Conservation (phyloP, 2,113 vertebrate genomes). For the Diadophis punctatus region DNA sequence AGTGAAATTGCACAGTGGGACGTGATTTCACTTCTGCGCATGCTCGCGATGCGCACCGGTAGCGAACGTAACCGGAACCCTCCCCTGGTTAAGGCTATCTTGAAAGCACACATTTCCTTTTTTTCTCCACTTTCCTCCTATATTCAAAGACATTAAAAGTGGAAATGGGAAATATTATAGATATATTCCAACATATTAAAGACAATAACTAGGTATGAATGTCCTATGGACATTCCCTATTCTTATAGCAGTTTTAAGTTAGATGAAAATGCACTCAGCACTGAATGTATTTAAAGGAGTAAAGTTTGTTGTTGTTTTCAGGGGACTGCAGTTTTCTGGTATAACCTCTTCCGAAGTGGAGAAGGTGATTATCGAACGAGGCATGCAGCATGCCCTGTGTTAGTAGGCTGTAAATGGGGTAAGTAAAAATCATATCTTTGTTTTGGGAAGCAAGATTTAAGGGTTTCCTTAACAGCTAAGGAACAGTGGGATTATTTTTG, state of each 20-base stretch:
- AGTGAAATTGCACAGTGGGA: too few relatives aligned
- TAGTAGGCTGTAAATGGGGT: slow-evolving; percentile 99
- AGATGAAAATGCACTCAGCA: not conserved
- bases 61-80: too few relatives aligned
- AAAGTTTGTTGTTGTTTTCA: slow-evolving; percentile 56
- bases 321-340: slow-evolving; percentile 98
- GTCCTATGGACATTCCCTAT: not conserved
- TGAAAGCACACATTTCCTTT: not conserved
- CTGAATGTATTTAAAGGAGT: not conserved
- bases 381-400: slow-evolving; percentile 93
- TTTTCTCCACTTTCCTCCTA: not conserved
- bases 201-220: not conserved
- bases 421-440: slow-evolving; percentile 56
- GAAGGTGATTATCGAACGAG: slow-evolving; percentile 95
- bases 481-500: not conserved
- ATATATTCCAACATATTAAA: not conserved
- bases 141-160: not conserved
- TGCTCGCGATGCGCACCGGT: too few relatives aligned
- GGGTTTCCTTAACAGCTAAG: not conserved
- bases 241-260: not conserved
- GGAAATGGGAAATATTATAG: not conserved
- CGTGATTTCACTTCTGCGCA: too few relatives aligned
- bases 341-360: slow-evolving; percentile 91
- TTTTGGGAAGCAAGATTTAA: not conserved
- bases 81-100: too few relatives aligned